Percentiles rank a stretch among this genome's conserved stretches.
Evolutionary conservation across 64 coral and sea anemone species (phyloP).

Genomic region (Actinia equina): DNA sequence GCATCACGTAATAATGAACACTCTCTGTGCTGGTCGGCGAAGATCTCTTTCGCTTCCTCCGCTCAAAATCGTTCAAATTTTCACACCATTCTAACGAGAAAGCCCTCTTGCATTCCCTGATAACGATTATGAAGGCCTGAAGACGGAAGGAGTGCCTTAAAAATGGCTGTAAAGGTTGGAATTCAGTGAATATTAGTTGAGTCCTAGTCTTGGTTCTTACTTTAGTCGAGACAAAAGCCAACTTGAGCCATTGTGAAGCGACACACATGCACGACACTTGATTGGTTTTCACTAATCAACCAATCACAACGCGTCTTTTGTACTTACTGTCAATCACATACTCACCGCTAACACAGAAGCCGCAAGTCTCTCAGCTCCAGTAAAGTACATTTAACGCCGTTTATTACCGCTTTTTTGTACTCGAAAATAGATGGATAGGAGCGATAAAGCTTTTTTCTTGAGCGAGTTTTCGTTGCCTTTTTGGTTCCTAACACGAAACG

Average conservation of each 20-base stretch:
- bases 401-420: background rate
- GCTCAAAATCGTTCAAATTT: background rate
- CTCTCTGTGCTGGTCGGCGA: conserved; percentile 26
- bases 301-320: conserved; percentile 50
- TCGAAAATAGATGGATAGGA: background rate
- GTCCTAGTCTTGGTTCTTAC: conserved; percentile 21
- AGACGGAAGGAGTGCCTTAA: background rate
- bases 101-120: conserved; percentile 21
- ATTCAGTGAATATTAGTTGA: conserved; percentile 25
- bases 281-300: conserved; percentile 60
- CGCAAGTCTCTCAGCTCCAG: conserved; percentile 11
- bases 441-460: background rate
- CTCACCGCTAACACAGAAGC: conserved; percentile 55
- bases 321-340: conserved; percentile 68
- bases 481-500: conserved; percentile 2
- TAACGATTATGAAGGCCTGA: background rate
- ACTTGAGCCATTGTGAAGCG: conserved; percentile 69
- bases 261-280: conserved; percentile 76
- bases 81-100: conserved; percentile 27
- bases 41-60: conserved; percentile 2
- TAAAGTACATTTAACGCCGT: background rate
- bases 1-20: conserved; percentile 29
- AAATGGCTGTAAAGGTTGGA: background rate
- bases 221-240: conserved; percentile 66
- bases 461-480: background rate